Percentiles rank a stretch among this genome's conserved stretches.
These are phyloP conservation scores for Limnephilus auricula DNA, from an alignment of 2,888 invertebrate species.

Conservation along the genomic window DNA sequence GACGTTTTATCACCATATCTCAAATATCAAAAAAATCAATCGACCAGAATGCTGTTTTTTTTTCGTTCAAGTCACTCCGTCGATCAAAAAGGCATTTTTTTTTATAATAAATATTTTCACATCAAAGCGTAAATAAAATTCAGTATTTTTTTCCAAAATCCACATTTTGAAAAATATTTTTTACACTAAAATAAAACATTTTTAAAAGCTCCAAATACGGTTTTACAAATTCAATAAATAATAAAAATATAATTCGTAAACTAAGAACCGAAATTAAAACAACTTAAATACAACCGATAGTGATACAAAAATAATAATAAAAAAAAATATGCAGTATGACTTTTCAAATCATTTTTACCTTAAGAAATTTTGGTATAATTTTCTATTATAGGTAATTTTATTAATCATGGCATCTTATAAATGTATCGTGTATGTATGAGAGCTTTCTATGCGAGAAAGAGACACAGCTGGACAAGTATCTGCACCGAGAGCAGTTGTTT, in stretches of 20 bases:
- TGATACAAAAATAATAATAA: background rate
- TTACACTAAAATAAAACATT: conserved; percentile 20
- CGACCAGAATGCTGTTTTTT: conserved; percentile 48
- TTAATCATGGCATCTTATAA: background rate
- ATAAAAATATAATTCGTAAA: conserved; percentile 51
- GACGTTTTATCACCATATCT: conserved; percentile 55
- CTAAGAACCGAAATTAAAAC: conserved; percentile 50
- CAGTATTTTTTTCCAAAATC: conserved; percentile 18
- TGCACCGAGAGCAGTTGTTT: background rate
- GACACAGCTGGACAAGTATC: too few species aligned
- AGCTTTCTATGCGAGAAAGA: too few species aligned
- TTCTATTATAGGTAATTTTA: background rate
- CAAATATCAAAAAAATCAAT: conserved; percentile 39
- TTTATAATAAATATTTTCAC: conserved; percentile 29
- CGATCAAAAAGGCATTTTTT: conserved; percentile 24
- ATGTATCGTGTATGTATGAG: too few species aligned
- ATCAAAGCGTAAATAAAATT: conserved; percentile 28
- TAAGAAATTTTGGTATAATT: background rate
- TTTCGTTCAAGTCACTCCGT: background rate
- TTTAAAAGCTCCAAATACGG: background rate
- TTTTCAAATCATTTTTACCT: background rate
- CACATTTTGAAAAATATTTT: conserved; percentile 24
- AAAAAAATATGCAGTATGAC: background rate
- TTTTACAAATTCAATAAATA: conserved; percentile 45
- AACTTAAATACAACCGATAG: conserved; percentile 48